Evolutionary conservation across 2,888 invertebrate species (phyloP), one percentile per base, ranked within the genome.

Genomic region (Aleiodes alternator): DNA sequence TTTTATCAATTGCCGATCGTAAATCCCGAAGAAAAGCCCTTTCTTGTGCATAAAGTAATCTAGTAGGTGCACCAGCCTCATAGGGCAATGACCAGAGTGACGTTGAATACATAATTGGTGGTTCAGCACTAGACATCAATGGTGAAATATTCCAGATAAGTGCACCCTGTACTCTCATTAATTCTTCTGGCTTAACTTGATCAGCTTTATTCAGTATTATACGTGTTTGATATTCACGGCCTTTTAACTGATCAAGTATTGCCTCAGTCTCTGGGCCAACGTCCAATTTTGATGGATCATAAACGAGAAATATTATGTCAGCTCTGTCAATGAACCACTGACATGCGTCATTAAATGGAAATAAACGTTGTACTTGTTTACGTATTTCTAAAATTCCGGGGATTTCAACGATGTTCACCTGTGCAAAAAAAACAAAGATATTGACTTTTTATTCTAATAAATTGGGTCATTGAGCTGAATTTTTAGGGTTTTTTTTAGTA

Each of bases 241-340:
- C 97, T 91, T 98, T 98, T 72, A 98, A 93, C 90, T 97, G 97
- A 90, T 97, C 97, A 83, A 98, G 93, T 87, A 98, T 96, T 77
- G 97, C 96, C 91, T 98, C 97, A 73, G 98, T 96, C 91, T 98
- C 97, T 79, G 96, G 96, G 73, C 98, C 98, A 79, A 97, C 97
- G 89, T 98, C 98, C 83, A 98, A 92, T 91, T 98, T 98, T 50
- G 97, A 95, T 77, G 98, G 97, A 91, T 98, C 98, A 89, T 98
- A 98, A 48, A 98, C 96, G 75, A 98, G 92, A 91, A 98, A 97
- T 88, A 98, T 97, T 82, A 98, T 96, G 89, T 98, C 97, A 31
- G 98, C 97, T 78, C 97, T 93, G 90, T 98, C 97, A 86, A 98
- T 97, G 91, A 98, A 98, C 98, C 98, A 98, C 90, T 97, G 97